Evolutionary conservation across 2,113 vertebrate species (phyloP), one percentile per base, ranked within the genome.

Genomic region (Shinisaurus crocodilurus): DNA sequence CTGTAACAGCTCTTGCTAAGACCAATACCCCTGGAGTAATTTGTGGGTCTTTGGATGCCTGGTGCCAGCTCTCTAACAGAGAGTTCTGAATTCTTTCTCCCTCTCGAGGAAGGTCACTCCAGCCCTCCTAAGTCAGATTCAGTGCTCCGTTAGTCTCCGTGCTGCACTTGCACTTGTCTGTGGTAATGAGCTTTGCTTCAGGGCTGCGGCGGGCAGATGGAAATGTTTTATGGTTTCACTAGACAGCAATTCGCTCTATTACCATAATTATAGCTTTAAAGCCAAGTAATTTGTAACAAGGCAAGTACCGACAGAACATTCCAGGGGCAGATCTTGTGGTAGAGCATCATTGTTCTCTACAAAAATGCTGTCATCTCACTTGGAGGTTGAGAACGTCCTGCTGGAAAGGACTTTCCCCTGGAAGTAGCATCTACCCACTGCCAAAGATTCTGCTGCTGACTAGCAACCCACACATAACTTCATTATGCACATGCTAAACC

Each of bases 191-290:
- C 94, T 96, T 93, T 93, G 92, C 95, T 83, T 89, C 82, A 88
- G 89, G 96, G 97, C 95, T 96, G 92, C 93, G 92, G 86, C 86
- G 77, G 94, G 96, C 98, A 98, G 97, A 98, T 98, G 98, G 98
- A 98, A 98, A 97, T 96, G 97, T 97, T 98, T 98, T 97, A 97
- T 94, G 95, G 98, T 97, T 97, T 98, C 97, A 95, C 97, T 97
- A 95, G 97, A 97, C 96, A 97, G 98, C 98, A 98, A 97, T 96
- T 96, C 97, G 96, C 94, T 94, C 97, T 96, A 98, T 98, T 98
- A 98, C 95, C 95, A 97, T 98, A 98, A 98, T 98, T 97, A 97
- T 93, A 97, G 97, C 97, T 98, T 98, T 98, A 97, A 98, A 98
- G 96, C 94, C 91, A 89, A 96, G 97, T 97, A 97, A 98, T 98